Evolutionary conservation across 2,888 invertebrate species (phyloP), one percentile per base, ranked within the genome.

Genomic region (Rhagonycha lutea): DNA sequence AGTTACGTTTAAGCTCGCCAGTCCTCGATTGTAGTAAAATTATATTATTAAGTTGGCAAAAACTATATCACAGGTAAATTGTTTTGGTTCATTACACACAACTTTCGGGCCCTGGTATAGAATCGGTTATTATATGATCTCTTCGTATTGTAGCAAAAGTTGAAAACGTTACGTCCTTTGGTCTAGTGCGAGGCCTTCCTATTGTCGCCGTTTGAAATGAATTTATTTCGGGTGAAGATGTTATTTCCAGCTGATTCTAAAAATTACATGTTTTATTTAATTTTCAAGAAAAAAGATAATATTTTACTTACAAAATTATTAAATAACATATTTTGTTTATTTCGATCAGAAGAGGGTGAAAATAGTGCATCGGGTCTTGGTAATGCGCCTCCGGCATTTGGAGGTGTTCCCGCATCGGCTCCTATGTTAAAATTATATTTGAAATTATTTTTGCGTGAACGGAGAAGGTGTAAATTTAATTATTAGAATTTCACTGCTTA

Each of bases 31-130:
- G 81, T 82, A 24, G 63, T 65, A 75, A 72, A 73, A 75, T 70
- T 72, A 72, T 68, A 74, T 73, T 70, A 70, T 70, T 73, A 72
- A 76, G 71, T 79, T 69, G 70, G 72, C 74, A 74, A 71, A 65
- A 74, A 71, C 72, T 78, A 69, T 79, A 78, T 78, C 76, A 76
- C 73, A 78, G 75, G 73, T 73, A 68, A 71, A 69, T 69, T 72
- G 68, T 76, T 69, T 74, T 75, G 70, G 74, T 82, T 80, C 74
- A 81, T 91, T 92, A 96, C 86, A 96, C 96, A 89, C 96, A 96
- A 89, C 95, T 96, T 87, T 96, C 96, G 62, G 95, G 96, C 77
- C 96, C 96, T 29, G 96, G 96, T 87, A 96, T 91, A 82, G 94
- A 93, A 86, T 95, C 95, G 70, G 95, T 94, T 83, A 96, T 91